phyloP scores from a whole-genome alignment of 2,797 vertebrate species.

The Crenichthys baileyi region DNA sequence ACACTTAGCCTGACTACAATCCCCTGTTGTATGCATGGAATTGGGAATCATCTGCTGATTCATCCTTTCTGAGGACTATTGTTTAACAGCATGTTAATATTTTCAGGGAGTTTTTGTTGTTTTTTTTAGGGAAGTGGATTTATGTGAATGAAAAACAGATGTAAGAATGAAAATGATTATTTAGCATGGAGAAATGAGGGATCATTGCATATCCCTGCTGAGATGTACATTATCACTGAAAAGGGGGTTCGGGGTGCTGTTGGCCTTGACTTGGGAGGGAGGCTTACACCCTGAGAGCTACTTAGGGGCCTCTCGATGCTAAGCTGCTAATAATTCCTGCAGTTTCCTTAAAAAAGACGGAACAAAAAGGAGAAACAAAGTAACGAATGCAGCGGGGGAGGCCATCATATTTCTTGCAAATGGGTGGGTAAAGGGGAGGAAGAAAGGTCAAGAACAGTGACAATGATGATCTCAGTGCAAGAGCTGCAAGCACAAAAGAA shows the following conservation, averaged over 20 bases:
- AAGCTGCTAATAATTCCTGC: conserved; percentile 83
- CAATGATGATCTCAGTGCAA: conserved; percentile 1
- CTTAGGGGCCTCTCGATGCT: conserved; percentile 74
- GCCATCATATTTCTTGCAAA: conserved; percentile 26
- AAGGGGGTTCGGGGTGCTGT: conserved; percentile 61
- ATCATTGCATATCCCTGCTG: conserved; percentile 71
- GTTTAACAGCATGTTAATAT: conserved; percentile 69
- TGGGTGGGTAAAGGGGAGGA: not conserved
- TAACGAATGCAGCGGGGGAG: conserved; percentile 68
- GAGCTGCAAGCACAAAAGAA: not conserved
- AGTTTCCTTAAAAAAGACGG: conserved; percentile 57
- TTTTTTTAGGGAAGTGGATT: conserved; percentile 65
- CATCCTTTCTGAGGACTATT: conserved; percentile 73
- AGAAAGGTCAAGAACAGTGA: conserved; percentile 14
- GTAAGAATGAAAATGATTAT: conserved; percentile 70
- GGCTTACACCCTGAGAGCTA: conserved; percentile 79
- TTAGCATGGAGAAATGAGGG: conserved; percentile 70
- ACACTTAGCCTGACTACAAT: conserved; percentile 56
- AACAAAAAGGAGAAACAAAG: conserved; percentile 74
- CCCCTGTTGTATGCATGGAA: conserved; percentile 70
- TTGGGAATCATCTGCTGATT: conserved; percentile 77
- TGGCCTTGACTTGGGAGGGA: conserved; percentile 73
- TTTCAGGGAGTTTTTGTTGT: conserved; percentile 66
- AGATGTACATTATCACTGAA: conserved; percentile 70
- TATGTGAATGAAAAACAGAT: conserved; percentile 64